Percentiles rank a stretch among this genome's conserved stretches.
phyloP scores from a whole-genome alignment of 2,113 vertebrate species.

The Ptilorrhoa leucosticta region DNA sequence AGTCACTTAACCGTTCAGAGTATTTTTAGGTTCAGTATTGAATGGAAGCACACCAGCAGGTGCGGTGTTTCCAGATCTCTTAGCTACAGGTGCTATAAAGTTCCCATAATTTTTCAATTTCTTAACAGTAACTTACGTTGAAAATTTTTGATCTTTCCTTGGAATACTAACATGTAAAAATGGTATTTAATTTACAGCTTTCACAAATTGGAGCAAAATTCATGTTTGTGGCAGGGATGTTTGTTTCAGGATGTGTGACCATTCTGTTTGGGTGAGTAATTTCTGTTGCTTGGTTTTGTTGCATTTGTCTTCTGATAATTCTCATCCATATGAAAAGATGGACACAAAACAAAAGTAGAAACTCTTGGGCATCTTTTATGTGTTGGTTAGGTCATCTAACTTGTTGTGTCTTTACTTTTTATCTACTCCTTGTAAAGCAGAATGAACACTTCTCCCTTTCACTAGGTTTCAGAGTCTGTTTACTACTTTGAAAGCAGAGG shows the following conservation, averaged over 20 bases:
- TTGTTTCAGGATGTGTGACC: constrained; percentile 86
- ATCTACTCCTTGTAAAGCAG: background rate
- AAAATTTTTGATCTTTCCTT: background rate
- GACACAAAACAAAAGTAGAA: background rate
- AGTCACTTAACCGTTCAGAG: constrained; percentile 10
- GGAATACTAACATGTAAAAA: background rate
- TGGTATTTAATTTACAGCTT: constrained; percentile 78
- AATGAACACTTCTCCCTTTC: background rate
- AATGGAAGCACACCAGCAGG: background rate
- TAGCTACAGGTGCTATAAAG: background rate
- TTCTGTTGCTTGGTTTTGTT: background rate
- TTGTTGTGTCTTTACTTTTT: background rate
- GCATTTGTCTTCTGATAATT: background rate
- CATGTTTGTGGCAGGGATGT: constrained; percentile 88
- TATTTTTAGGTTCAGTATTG: constrained; percentile 31
- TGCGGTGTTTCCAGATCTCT: background rate
- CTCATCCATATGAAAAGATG: background rate
- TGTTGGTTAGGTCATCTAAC: background rate
- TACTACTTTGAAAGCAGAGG: background rate
- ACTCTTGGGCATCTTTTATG: background rate
- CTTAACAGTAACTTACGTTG: background rate
- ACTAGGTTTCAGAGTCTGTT: background rate
- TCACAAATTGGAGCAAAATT: constrained; percentile 93
- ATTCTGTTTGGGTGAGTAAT: constrained; percentile 90
- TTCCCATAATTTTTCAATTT: background rate